Evolutionary conservation across 2,888 invertebrate species (phyloP), one percentile per base, ranked within the genome.

Genomic region (Venusia cambrica): DNA sequence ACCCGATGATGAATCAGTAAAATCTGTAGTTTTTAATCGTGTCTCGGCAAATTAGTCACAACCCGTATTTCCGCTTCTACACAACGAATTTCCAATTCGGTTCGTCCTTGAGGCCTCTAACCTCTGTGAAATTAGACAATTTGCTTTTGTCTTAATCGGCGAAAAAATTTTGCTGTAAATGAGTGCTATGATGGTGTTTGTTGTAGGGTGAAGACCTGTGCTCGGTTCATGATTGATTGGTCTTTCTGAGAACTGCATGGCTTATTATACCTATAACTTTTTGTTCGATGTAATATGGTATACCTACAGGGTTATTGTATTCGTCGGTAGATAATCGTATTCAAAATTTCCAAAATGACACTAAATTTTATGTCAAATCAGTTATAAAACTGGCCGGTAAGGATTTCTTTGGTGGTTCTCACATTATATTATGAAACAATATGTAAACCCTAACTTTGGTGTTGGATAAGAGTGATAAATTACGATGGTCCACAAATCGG

Each of bases 51-150:
- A 59, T 68, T 62, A 47, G 63, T 58, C 54, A 58, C 56, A 33
- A 24, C 58, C 55, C 53, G 54, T 45, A 57, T 61, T 60, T 62
- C 61, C 60, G 65, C 57, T 45, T 55, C 50, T 58, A 37, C 43
- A 48, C 30, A 45, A 52, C 55, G 54, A 21, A 44, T 43, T 54
- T 47, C 50, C 47, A 38, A 49, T 51, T 24, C 11, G 28, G 34
- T 15, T 24, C 36, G 56, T 57, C 60, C 59, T 57, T 54, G 54
- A 44, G 46, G 54, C 43, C 39, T 50, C 54, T 45, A 54, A 46
- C 56, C 57, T n/a, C n/a, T 55, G 57, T 57, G 57, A 62, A 60
- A 63, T 61, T 57, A 47, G 38, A n/a, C 45, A 43, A 50, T 48
- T 30, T 45, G 38, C 45, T 49, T 53, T 54, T 53, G 38, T 22